phyloP scores from a whole-genome alignment of 2,113 vertebrate genomes.

The Pelmatolapia mariae region DNA sequence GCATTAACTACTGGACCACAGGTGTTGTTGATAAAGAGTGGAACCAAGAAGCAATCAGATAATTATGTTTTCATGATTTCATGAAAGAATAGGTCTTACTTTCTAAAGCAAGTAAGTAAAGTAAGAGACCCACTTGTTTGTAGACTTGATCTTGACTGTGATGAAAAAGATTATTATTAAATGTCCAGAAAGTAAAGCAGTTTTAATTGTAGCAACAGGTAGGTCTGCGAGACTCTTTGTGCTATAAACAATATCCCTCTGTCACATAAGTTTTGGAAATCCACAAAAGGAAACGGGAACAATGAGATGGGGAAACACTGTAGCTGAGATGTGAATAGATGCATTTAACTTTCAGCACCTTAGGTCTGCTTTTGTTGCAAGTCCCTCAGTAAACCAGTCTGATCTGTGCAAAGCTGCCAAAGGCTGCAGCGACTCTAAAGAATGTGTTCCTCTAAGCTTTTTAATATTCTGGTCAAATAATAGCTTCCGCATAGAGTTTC shows the following conservation, averaged over 20 bases:
- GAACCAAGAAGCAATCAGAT: background rate
- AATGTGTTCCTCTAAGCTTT: conserved; percentile 9
- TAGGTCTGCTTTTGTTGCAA: background rate
- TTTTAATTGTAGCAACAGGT: background rate
- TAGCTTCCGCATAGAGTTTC: conserved; percentile 15
- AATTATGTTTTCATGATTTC: background rate
- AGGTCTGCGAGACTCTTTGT: background rate
- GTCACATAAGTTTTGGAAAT: background rate
- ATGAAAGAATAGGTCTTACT: background rate
- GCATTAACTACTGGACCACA: background rate
- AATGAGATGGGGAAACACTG: background rate
- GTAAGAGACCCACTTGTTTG: background rate
- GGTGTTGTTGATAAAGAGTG: background rate
- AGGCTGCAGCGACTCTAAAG: background rate
- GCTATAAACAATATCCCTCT: background rate
- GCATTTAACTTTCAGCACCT: background rate
- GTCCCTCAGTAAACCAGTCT: background rate
- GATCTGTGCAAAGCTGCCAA: background rate
- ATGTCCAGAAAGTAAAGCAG: background rate
- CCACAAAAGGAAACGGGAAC: background rate
- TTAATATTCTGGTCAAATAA: conserved; percentile 58
- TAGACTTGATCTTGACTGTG: background rate
- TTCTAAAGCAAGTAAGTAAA: background rate
- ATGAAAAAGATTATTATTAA: background rate
- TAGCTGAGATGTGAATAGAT: background rate